Evolutionary conservation across 2,113 vertebrate species (phyloP), one percentile per base, ranked within the genome.

Genomic region (Tragelaphus scriptus): DNA sequence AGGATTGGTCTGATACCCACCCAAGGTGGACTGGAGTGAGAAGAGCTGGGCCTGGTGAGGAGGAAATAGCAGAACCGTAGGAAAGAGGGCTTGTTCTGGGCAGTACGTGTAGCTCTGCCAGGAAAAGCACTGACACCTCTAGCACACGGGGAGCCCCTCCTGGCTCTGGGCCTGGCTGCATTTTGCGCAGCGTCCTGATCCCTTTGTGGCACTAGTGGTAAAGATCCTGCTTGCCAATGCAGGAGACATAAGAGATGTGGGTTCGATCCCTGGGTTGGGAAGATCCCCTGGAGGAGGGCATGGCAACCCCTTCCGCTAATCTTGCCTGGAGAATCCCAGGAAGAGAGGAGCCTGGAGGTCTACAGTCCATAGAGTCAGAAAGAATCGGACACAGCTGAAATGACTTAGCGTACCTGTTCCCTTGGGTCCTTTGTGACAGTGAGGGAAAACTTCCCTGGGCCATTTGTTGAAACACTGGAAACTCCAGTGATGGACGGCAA

Each of bases 21-120:
- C 53, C 28, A 47, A 19, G 14, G 55, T 16, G 40, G 44, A 4
- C 0, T 4, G n/a, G 40, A 11, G 4, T 9, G 30, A 88, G 44
- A 17, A 26, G 28, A 44, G 4, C 49, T 51, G 61, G n/a, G 19
- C 21, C 1, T 7, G 16, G 53, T 28, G 14, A 40, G 40, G 51
- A 53, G 77, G 82, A 8, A 11, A 7, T 1, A 47, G 63, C 9
- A 58, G 79, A 26, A 6, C n/a, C 17, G 17, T 25, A 68, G 80
- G 58, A 59, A 25, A 1, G 51, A 53, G 79, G 58, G 10, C 23
- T 28, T 23, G 40, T 23, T 56, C 55, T 51, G 79, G 75, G 55
- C 11, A 12, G 59, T 1, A 9, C 0, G 0, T 71, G 51, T 23
- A n/a, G 11, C 28, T 28, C 47, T 40, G 28, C 30, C 5, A 23